A percentile compares a stretch with the other conserved stretches of the same genome.
phyloP scores from a whole-genome alignment of 2,888 invertebrate genomes.

The Alloscopus bannaensis region DNA sequence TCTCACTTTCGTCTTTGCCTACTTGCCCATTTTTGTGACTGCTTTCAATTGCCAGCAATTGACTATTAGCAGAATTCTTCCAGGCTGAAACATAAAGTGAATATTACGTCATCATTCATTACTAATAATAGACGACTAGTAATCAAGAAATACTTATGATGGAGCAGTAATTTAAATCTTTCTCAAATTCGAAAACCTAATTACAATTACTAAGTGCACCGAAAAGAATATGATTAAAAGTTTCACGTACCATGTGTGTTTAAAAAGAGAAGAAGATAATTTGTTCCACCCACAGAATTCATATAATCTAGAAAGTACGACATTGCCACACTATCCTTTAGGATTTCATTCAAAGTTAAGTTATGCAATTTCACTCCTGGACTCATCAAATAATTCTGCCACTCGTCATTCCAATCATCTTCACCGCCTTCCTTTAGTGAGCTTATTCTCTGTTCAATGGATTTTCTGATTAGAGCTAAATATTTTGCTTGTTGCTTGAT shows the following conservation, averaged over 20 bases:
- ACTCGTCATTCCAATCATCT: slow-evolving; percentile 74
- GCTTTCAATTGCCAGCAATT: slow-evolving; percentile 79
- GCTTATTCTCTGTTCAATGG: slow-evolving; percentile 82
- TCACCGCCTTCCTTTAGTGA: slow-evolving; percentile 77
- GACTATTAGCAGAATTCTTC: slow-evolving; percentile 84
- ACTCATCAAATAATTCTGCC: slow-evolving; percentile 74
- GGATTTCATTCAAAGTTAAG: slow-evolving; percentile 83
- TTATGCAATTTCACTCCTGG: slow-evolving; percentile 78
- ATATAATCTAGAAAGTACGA: slow-evolving; percentile 87
- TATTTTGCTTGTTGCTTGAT: slow-evolving; percentile 92
- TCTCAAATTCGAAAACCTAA: no score
- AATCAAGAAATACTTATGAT: no score
- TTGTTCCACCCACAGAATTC: slow-evolving; percentile 82
- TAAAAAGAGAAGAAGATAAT: slow-evolving; percentile 86
- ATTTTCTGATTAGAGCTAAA: slow-evolving; percentile 85
- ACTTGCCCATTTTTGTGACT: slow-evolving; percentile 46
- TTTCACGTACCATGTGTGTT: slow-evolving; percentile 83
- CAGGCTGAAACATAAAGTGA: slow-evolving; percentile 76
- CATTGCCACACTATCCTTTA: slow-evolving; percentile 86
- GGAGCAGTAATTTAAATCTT: no score
- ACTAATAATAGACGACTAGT: no score
- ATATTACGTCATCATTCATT: no score
- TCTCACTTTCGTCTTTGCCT: slow-evolving; percentile 66
- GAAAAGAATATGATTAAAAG: not conserved
- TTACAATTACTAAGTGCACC: no score